These are phyloP conservation scores for Dorcus parallelipipedus DNA, from an alignment of 2,888 invertebrate genomes.

Conservation along the genomic window DNA sequence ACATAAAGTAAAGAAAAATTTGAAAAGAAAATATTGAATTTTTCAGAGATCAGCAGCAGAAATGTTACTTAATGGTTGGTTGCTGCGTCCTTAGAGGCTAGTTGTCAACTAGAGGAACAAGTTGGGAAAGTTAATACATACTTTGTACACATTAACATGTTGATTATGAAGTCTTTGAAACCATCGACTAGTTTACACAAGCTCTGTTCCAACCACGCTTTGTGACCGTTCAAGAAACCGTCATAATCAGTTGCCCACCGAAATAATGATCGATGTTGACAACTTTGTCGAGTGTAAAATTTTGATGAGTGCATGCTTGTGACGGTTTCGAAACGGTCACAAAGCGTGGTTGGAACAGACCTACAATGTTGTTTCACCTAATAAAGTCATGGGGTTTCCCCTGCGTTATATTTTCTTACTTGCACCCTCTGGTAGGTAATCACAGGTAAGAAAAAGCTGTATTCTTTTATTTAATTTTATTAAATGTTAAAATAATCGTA, in stretches of 20 bases:
- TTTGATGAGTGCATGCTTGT: no score
- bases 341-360: no score
- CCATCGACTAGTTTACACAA: conserved; percentile 17
- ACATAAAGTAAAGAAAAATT: background rate
- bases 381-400: conserved; percentile 8
- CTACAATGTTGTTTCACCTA: conserved; percentile 11
- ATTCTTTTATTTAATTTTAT: no score
- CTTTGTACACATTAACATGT: conserved; percentile 31
- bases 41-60: conserved; percentile 64
- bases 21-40: background rate
- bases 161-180: conserved; percentile 21
- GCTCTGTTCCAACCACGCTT: no score
- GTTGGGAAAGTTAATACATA: conserved; percentile 38
- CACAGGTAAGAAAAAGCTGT: conserved; percentile 4
- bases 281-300: no score
- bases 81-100: conserved; percentile 48
- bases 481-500: no score
- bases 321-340: no score
- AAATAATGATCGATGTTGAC: no score
- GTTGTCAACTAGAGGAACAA: conserved; percentile 24
- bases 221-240: no score
- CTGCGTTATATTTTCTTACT: conserved; percentile 12
- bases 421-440: background rate
- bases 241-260: no score
- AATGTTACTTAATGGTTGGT: conserved; percentile 64